These are phyloP conservation scores for Parelbella ahira DNA, from an alignment of 2,888 invertebrate genomes.

Conservation along the genomic window DNA sequence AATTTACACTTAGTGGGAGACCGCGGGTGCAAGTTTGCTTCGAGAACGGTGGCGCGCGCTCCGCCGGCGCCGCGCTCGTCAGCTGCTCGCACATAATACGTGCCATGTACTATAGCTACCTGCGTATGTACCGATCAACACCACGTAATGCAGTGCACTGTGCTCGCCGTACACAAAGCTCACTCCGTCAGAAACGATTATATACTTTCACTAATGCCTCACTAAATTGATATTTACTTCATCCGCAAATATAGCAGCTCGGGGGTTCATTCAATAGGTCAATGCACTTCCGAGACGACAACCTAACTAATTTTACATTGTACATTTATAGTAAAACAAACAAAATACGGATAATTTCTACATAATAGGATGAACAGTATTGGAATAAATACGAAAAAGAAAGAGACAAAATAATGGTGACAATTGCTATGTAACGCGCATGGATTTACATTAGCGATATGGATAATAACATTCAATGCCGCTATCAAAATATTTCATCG, in stretches of 20 bases:
- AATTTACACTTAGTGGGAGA: conserved; percentile 80
- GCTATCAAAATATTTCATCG: no score
- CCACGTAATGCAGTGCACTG: conserved; percentile 15
- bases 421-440: no score
- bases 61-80: conserved; percentile 45
- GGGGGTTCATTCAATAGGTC: conserved; percentile 74
- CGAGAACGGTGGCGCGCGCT: conserved; percentile 41
- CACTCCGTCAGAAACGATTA: conserved; percentile 13
- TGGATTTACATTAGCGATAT: no score
- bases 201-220: conserved; percentile 21
- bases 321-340: conserved; percentile 57
- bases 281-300: conserved; percentile 76
- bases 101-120: conserved; percentile 18
- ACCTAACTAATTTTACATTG: conserved; percentile 67
- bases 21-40: conserved; percentile 50
- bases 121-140: conserved; percentile 18
- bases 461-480: no score
- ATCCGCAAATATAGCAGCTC: conserved; percentile 31
- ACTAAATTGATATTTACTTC: conserved; percentile 23
- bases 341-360: no score
- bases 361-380: no score
- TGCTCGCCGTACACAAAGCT: conserved; percentile 18
- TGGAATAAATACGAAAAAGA: no score
- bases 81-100: conserved; percentile 60
- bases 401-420: no score